These are phyloP conservation scores for Phengaris arion DNA, from an alignment of 2,888 invertebrate genomes.

Conservation along the genomic window DNA sequence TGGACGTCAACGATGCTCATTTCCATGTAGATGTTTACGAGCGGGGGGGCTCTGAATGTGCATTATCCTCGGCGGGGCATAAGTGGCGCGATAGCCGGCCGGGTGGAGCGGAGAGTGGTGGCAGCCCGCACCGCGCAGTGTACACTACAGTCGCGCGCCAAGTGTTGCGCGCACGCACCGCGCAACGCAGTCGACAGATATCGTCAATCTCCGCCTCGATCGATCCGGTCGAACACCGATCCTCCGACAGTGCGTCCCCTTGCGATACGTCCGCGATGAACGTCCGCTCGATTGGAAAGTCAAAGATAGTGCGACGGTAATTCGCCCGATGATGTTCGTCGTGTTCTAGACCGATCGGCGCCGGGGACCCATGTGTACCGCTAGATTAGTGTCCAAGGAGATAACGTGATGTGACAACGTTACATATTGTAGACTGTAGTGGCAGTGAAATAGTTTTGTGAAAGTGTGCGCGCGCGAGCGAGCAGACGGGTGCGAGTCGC, in stretches of 20 bases:
- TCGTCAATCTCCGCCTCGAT: slow-evolving; percentile 59
- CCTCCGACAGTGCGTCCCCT: slow-evolving; percentile 54
- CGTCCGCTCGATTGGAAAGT: slow-evolving; percentile 51
- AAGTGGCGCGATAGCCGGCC: slow-evolving; percentile 64
- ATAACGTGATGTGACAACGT: slow-evolving; percentile 78
- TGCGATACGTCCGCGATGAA: slow-evolving; percentile 50
- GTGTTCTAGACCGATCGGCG: slow-evolving; percentile 65
- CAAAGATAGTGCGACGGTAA: slow-evolving; percentile 49
- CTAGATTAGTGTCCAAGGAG: slow-evolving; percentile 58
- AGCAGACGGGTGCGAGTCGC: slow-evolving; percentile 56
- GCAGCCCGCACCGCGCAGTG: slow-evolving; percentile 61
- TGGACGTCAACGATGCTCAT: slow-evolving; percentile 41
- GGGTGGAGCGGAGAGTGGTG: slow-evolving; percentile 62
- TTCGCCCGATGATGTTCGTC: slow-evolving; percentile 40
- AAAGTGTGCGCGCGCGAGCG: slow-evolving; percentile 75
- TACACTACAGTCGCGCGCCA: slow-evolving; percentile 64
- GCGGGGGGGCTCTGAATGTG: slow-evolving; percentile 62
- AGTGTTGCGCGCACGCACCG: slow-evolving; percentile 70
- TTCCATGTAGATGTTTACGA: slow-evolving; percentile 56
- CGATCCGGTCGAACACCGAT: slow-evolving; percentile 53
- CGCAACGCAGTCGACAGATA: slow-evolving; percentile 40
- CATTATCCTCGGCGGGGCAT: slow-evolving; percentile 68
- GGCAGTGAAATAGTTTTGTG: slow-evolving; percentile 77
- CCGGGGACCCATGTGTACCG: slow-evolving; percentile 50
- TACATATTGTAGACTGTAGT: slow-evolving; percentile 63